Evolutionary conservation across 2,113 vertebrate genomes (phyloP).

Genomic region (Malurus melanocephalus): DNA sequence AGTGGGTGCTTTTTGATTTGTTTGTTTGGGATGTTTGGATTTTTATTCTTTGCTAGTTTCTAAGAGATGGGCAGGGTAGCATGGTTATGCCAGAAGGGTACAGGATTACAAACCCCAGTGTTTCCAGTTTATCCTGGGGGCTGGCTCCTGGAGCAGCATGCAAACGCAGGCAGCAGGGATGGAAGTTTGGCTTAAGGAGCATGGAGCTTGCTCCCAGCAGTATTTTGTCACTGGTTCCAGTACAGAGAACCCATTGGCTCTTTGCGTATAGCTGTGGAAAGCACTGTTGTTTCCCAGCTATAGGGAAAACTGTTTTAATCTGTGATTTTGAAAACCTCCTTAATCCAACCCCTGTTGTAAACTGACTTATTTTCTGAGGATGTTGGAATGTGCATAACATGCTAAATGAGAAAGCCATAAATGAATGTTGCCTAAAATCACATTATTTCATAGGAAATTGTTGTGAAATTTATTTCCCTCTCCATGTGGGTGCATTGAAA

Average conservation of each 20-base stretch:
- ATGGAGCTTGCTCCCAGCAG: not conserved
- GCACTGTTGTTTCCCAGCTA: slow-evolving; percentile 35
- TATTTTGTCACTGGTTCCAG: not conserved
- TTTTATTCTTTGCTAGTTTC: not conserved
- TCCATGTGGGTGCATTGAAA: not conserved
- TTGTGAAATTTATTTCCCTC: not conserved
- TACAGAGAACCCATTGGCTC: not conserved
- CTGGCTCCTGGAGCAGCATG: not conserved
- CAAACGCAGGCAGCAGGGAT: not conserved
- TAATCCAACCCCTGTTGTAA: slow-evolving; percentile 52
- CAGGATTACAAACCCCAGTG: not conserved
- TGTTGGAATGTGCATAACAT: not conserved
- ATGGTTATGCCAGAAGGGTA: not conserved
- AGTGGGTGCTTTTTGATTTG: not conserved
- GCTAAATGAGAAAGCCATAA: not conserved
- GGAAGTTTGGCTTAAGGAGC: not conserved
- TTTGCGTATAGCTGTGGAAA: slow-evolving; percentile 36
- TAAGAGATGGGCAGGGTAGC: not conserved
- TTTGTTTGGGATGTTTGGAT: not conserved
- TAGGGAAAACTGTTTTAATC: slow-evolving; percentile 30
- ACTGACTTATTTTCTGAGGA: slow-evolving; percentile 15
- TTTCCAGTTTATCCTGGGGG: not conserved
- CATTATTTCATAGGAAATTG: not conserved
- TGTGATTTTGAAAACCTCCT: slow-evolving; percentile 42
- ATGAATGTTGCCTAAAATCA: not conserved